Evolutionary conservation across 2,888 invertebrate species (phyloP).

Genomic region (Ennomos erosarius): DNA sequence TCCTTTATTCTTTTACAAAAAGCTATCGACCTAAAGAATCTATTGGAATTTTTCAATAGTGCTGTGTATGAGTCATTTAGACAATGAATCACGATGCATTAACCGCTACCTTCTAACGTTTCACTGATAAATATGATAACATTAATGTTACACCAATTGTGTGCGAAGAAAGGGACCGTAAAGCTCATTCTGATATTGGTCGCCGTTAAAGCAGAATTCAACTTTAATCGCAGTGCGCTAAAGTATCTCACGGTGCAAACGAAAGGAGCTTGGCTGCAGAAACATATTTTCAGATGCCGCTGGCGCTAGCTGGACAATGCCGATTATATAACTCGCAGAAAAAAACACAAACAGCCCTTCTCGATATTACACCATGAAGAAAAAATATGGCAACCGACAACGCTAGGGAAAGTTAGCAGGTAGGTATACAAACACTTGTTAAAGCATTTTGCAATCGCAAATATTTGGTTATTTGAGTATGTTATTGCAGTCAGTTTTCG

Average conservation of each 20-base stretch:
- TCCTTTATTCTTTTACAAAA: conserved; percentile 29
- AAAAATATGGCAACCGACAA: conserved; percentile 61
- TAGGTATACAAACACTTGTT: conserved; percentile 43
- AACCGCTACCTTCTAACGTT: conserved; percentile 70
- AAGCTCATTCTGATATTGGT: conserved; percentile 18
- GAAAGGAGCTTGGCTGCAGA: conserved; percentile 51
- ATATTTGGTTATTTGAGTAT: conserved; percentile 53
- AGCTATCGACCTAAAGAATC: conserved; percentile 27
- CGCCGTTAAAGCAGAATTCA: conserved; percentile 34
- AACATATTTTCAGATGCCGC: conserved; percentile 65
- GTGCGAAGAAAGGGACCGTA: conserved; percentile 49
- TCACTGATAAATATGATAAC: conserved; percentile 63
- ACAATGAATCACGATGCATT: conserved; percentile 63
- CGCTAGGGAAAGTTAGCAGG: conserved; percentile 73
- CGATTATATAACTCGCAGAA: conserved; percentile 66
- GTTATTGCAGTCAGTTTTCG: conserved; percentile 59
- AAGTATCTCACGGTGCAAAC: conserved; percentile 10
- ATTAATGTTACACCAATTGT: conserved; percentile 58
- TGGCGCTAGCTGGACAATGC: conserved; percentile 70
- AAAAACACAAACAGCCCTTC: conserved; percentile 66
- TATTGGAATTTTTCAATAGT: conserved; percentile 39
- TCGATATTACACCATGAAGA: conserved; percentile 60
- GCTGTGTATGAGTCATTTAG: conserved; percentile 59
- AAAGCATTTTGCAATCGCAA: conserved; percentile 60
- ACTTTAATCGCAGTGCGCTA: conserved; percentile 28